phyloP scores from a whole-genome alignment of 2,113 vertebrate species.

The Cyprinodon brontotheroides region DNA sequence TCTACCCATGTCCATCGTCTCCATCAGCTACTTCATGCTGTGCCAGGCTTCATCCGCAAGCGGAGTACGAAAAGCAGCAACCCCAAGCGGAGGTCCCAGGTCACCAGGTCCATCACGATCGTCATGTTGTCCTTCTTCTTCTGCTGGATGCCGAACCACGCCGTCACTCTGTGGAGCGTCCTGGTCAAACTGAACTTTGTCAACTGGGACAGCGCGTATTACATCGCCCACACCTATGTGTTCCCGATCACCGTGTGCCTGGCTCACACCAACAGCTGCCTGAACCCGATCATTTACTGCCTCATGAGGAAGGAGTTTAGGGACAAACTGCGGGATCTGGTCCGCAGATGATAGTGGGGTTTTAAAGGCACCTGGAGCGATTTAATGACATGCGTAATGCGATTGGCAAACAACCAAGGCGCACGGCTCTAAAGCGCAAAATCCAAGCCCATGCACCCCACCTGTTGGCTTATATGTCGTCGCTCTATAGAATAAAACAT shows the following conservation, averaged over 20 bases:
- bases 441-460: not conserved
- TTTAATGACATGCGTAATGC: not conserved
- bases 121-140: conserved; percentile 74
- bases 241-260: conserved; percentile 82
- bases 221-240: conserved; percentile 79
- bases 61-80: conserved; percentile 70
- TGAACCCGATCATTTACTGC: conserved; percentile 83
- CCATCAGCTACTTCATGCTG: conserved; percentile 76
- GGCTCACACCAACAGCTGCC: conserved; percentile 82
- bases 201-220: conserved; percentile 77
- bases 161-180: conserved; percentile 82
- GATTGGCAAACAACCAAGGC: conserved; percentile 5
- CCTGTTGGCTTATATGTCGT: conserved; percentile 14
- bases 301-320: conserved; percentile 80
- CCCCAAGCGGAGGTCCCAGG: conserved; percentile 62
- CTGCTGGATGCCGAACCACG: conserved; percentile 78
- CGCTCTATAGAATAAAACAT: not conserved
- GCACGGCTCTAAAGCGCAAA: not conserved
- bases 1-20: conserved; percentile 75
- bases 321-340: conserved; percentile 66
- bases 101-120: conserved; percentile 72
- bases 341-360: conserved; percentile 50
- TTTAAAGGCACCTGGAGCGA: not conserved
- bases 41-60: conserved; percentile 70
- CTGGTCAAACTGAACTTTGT: conserved; percentile 80